Conservation (phyloP, 2,888 invertebrate genomes). For the Lithodes maja region DNA sequence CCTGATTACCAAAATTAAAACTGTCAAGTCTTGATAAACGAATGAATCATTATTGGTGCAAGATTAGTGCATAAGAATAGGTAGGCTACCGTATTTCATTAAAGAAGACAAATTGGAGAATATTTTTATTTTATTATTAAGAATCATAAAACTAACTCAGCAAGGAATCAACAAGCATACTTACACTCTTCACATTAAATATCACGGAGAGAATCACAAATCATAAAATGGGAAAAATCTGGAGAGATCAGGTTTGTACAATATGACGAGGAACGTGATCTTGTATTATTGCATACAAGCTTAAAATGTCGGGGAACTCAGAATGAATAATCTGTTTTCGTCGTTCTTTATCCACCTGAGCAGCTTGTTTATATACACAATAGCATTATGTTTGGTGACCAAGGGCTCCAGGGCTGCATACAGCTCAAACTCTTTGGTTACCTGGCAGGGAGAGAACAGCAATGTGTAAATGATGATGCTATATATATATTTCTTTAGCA, state of each 20-base stretch:
- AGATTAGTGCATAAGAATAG: too few species aligned
- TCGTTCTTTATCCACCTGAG: slow-evolving; percentile 95
- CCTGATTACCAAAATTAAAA: too few species aligned
- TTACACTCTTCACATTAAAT: slow-evolving; percentile 26
- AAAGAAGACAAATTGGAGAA: neutral
- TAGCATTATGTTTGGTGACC: slow-evolving; percentile 89
- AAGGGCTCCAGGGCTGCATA: slow-evolving; percentile 95
- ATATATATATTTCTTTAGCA: too few species aligned
- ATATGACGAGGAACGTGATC: slow-evolving; percentile 29
- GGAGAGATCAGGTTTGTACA: slow-evolving; percentile 45
- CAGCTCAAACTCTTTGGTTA: slow-evolving; percentile 92
- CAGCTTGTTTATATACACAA: slow-evolving; percentile 89
- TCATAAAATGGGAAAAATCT: neutral
- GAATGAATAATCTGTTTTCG: slow-evolving; percentile 92
- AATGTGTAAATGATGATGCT: too few species aligned
- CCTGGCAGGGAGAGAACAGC: slow-evolving; percentile 77
- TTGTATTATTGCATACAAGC: neutral
- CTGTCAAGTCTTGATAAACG: too few species aligned
- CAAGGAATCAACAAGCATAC: neutral
- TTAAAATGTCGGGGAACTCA: slow-evolving; percentile 80
- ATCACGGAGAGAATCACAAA: slow-evolving; percentile 30
- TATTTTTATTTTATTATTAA: neutral
- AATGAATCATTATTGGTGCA: too few species aligned
- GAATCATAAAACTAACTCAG: slow-evolving; percentile 16
- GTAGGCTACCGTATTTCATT: neutral